Evolutionary conservation across 2,113 vertebrate genomes (phyloP).

Genomic region (Beaufortia kweichowensis): DNA sequence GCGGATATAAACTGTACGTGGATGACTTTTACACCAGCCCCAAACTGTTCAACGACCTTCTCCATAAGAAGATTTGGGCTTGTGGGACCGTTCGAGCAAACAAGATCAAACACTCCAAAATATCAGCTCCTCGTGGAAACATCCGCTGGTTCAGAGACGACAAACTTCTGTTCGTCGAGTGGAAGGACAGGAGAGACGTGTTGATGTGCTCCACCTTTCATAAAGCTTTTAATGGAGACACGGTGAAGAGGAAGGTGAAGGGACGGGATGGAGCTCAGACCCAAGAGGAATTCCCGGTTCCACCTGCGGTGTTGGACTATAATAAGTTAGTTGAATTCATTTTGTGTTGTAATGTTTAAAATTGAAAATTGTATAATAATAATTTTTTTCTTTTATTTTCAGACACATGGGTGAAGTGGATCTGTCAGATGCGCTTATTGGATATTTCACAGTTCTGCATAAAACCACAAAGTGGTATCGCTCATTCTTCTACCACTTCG

Average conservation of each 20-base stretch:
- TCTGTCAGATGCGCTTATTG: background rate
- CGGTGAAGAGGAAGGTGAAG: constrained; percentile 10
- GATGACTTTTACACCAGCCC: constrained; percentile 40
- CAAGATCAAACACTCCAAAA: background rate
- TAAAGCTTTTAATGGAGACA: background rate
- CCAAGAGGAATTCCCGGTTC: constrained; percentile 1
- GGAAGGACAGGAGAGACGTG: constrained; percentile 7
- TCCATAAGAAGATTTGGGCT: background rate
- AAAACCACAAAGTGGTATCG: constrained; percentile 24
- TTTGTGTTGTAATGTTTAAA: background rate
- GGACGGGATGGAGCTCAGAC: background rate
- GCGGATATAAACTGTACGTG: constrained; percentile 28
- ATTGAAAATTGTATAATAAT: background rate
- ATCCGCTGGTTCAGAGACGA: constrained; percentile 44
- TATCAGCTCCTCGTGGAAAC: background rate
- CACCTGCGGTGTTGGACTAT: constrained; percentile 12
- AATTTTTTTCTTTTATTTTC: background rate
- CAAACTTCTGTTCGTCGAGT: constrained; percentile 21
- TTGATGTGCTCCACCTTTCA: constrained; percentile 43
- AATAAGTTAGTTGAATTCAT: background rate
- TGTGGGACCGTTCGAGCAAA: constrained; percentile 31
- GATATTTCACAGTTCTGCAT: constrained; percentile 10
- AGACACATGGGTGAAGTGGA: constrained; percentile 32
- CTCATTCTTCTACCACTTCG: constrained; percentile 37
- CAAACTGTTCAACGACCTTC: constrained; percentile 3